phyloP scores from a whole-genome alignment of 2,888 invertebrate genomes.

The Cryptosula pallasiana region DNA sequence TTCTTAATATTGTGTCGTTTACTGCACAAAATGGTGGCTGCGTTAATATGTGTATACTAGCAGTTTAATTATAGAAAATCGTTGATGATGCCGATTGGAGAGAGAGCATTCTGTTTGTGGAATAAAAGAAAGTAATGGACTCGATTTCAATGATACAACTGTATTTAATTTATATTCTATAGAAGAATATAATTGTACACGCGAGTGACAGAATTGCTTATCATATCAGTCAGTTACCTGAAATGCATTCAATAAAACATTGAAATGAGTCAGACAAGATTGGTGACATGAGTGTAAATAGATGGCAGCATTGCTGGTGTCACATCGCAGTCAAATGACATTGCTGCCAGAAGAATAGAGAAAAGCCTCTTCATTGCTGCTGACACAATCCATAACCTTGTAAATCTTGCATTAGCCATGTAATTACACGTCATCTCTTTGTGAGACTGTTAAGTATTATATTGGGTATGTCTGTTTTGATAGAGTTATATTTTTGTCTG shows the following conservation, averaged over 20 bases:
- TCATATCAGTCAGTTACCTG: not conserved
- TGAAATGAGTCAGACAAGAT: not conserved
- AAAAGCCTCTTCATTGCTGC: not conserved
- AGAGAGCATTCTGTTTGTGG: not conserved
- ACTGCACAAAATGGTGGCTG: not conserved
- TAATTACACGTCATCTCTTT: no score
- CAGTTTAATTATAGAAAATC: not conserved
- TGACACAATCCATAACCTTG: no score
- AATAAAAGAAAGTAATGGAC: not conserved
- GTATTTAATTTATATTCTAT: not conserved
- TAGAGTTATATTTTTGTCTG: no score
- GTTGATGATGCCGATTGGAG: not conserved
- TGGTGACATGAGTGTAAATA: not conserved
- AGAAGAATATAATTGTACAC: not conserved
- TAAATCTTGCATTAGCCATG: no score
- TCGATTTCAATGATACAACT: not conserved
- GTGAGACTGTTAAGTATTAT: no score
- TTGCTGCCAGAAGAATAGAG: not conserved
- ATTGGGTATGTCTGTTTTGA: no score
- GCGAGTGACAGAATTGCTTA: not conserved
- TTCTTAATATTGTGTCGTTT: no score
- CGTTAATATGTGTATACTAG: not conserved
- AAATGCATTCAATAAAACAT: not conserved
- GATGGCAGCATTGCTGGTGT: not conserved
- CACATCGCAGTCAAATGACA: not conserved